Base-by-base conservation (phyloP, 2,797 vertebrate species). In the Sebastes hubbsi region DNA sequence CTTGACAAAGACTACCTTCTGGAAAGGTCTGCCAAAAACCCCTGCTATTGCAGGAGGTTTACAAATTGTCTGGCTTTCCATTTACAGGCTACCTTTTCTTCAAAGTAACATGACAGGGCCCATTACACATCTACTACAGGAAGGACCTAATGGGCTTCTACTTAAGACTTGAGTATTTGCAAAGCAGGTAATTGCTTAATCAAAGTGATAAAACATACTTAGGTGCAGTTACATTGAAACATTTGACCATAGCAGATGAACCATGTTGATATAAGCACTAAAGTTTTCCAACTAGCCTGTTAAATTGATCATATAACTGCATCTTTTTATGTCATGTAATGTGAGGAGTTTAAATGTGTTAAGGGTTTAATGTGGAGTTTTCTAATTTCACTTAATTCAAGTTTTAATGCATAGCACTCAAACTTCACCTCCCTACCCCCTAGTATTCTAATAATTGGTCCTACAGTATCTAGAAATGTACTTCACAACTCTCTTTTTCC, bases 71-170 rank as follows among this genome's bases (percentile, higher is more conserved):
- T 94, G 91, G 89, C 87, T 93, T 92, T 93, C 89, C 88, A 88
- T 92, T 90, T 88, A 87, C 88, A 93, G 92, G 88, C 89, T 90
- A 91, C 88, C 87, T 92, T 91, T 93, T 92, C 90, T 91, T 84
- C 88, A 90, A 89, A 85, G 83, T 93, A 89, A 91, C 86, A 90
- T 91, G 82, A 90, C 87, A 92, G 84, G 85, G 86, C 82, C 83
- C 88, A 91, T 93, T 91, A 91, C 87, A 91, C 89, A 89, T 91
- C 90, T 68, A 84, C 88, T 88, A 88, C 91, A 93, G 77, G 91
- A 90, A 88, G 89, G 88, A 90, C 88, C 84, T 92, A 88, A 92
- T 91, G 88, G 88, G 87, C 87, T 82, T 89, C 86, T 90, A 25
- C 87, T 90, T 91, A 87, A 88, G 83, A 84, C 85, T 89, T 90